Evolutionary conservation across 2,113 vertebrate species (phyloP), one percentile per base, ranked within the genome.

Genomic region (Oryzias curvinotus): DNA sequence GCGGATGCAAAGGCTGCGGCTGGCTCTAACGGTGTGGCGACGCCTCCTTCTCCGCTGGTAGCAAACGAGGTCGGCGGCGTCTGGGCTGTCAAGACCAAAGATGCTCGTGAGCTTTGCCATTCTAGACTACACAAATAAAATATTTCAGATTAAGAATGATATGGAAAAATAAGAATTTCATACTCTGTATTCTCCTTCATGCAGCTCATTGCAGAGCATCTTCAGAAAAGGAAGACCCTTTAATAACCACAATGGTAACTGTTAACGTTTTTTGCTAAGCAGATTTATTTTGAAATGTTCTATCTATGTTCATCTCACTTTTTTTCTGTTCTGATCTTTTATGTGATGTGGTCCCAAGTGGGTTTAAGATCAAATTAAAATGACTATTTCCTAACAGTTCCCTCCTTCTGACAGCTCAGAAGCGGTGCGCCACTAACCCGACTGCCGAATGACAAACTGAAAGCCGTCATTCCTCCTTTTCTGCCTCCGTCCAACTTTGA

Each of bases 401-500:
- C n/a, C 14, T 3, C 19, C 18, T 19, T 43, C 18, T 54, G 59
- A 10, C 45, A 80, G 68, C 70, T 91, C 8, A 78, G 95, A 76
- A 96, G 93, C 0, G 95, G 95, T 14, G 96, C 96, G 1, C 97
- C 97, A 0, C 92, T 94, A 75, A 96, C 96, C 21, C 92, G 94
- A 19, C 92, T 98, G 57, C 97, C 97, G 17, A 98, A 91, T 0
- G 96, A 99, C 88, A 96, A 98, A 71, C 91, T 99, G 62, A 98
- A 98, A 88, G 96, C 97, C 0, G 96, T 98, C 65, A 99, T 98
- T 70, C 96, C 97, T 0, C 97, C 97, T 18, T 99, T 99, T 81
- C 82, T 99, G 65, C 97, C 97, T 0, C 96, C 96, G 3, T 98
- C 96, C 44, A 96, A 93, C 88, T 99, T 98, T 67, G 97, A 99